Evolutionary conservation across 2,797 vertebrate species (phyloP), one percentile per base, ranked within the genome.

Genomic region (Mus caroli): DNA sequence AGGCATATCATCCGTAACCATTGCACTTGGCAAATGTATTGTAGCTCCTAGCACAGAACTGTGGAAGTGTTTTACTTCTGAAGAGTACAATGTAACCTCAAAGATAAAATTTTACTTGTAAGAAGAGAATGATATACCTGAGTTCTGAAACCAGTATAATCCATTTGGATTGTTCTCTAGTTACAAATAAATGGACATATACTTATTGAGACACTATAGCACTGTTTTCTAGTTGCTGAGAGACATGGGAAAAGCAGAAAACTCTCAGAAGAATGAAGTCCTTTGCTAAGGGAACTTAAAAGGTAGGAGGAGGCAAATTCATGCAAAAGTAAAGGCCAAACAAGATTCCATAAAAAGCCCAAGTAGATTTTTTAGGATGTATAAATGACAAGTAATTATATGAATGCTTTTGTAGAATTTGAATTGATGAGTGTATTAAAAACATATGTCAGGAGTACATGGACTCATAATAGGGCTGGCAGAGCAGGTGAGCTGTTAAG

Each of bases 361-460:
- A 82, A 90, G 54, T 62, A 88, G 80, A 91, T 91, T 94, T 97
- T 71, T 37, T 20, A n/a, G 9, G 71, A 40, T 87, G 69, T 90
- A 89, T 83, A 95, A 95, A 90, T 78, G 83, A 79, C 43, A 97
- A 90, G 43, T 75, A 82, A 85, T 90, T 82, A 94, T 54, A 96
- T 92, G 60, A 88, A 88, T 86, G 85, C 89, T 95, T 92, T 92
- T 94, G 50, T 58, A 96, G 90, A 92, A 90, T 34, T 79, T 95
- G 71, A 96, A 95, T 60, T 76, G 80, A 96, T 26, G 31, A 96
- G 24, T 90, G 78, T 92, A 93, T 95, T 87, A 96, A 60, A 93
- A 31, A 92, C 24, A 92, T 64, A 67, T 13, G 92, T 92, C 85
- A 95, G 85, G 60, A 95, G 43, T 77, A 15, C 52, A 64, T 82